Evolutionary conservation across 2,113 vertebrate genomes (phyloP).

Genomic region (Tragulus kanchil): DNA sequence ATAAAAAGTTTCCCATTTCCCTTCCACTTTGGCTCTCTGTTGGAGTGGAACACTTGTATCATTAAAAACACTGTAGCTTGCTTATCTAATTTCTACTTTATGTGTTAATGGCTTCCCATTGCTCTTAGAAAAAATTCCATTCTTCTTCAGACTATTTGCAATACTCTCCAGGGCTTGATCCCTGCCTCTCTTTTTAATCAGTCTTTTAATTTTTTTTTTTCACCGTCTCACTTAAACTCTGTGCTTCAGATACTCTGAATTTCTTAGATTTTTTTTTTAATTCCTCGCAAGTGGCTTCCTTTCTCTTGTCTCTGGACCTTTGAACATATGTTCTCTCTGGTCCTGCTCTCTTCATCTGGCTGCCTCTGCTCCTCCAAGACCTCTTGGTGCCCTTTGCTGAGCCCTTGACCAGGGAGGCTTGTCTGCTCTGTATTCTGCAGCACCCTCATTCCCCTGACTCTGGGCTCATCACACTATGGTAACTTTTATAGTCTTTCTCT

Average conservation of each 20-base stretch:
- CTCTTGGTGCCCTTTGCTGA: background rate
- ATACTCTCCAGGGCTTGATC: background rate
- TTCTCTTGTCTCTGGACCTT: slow-evolving; percentile 21
- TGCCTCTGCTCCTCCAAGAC: background rate
- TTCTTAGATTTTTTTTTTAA: slow-evolving; percentile 52
- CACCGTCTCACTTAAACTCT: slow-evolving; percentile 2
- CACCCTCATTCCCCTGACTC: background rate
- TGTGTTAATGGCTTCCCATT: background rate
- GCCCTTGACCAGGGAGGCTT: background rate
- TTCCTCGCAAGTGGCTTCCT: background rate
- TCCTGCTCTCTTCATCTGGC: background rate
- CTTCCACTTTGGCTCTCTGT: slow-evolving; percentile 16
- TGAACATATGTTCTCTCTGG: background rate
- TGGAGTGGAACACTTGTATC: background rate
- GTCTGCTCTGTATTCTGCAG: background rate
- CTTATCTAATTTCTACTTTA: background rate
- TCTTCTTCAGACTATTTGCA: slow-evolving; percentile 20
- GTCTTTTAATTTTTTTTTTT: background rate
- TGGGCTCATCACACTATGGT: background rate
- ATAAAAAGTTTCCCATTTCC: slow-evolving; percentile 18
- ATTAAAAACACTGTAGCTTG: slow-evolving; percentile 46
- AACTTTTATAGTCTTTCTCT: background rate
- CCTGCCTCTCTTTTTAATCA: slow-evolving; percentile 4
- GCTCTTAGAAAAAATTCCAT: slow-evolving; percentile 37
- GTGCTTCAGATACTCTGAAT: background rate